A percentile compares a stretch with the other conserved stretches of the same genome.
These are phyloP conservation scores for Melipona bicolor DNA, from an alignment of 2,888 invertebrate genomes.

Conservation along the genomic window DNA sequence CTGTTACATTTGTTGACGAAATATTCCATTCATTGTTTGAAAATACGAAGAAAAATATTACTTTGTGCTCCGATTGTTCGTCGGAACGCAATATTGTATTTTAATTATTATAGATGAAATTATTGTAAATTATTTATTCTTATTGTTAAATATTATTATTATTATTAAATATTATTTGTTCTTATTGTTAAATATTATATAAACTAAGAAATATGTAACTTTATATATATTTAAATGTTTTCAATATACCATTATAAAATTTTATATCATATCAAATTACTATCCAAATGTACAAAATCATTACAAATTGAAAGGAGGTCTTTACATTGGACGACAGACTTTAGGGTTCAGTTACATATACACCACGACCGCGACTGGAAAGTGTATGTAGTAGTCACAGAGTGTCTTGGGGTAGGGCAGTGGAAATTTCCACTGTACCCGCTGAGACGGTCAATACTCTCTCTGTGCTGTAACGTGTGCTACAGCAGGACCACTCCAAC, in stretches of 20 bases:
- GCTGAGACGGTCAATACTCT: conserved; percentile 83
- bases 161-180: not conserved
- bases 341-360: conserved; percentile 62
- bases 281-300: conserved; percentile 15
- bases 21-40: not conserved
- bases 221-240: not conserved
- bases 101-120: not conserved
- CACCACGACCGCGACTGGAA: conserved; percentile 56
- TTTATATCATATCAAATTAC: conserved; percentile 32
- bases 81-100: not conserved
- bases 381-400: conserved; percentile 67
- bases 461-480: conserved; percentile 75
- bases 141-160: not conserved
- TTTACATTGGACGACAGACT: conserved; percentile 63
- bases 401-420: conserved; percentile 82
- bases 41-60: not conserved
- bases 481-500: conserved; percentile 65
- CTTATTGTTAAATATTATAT: not conserved
- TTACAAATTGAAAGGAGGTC: conserved; percentile 39
- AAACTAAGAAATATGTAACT: not conserved
- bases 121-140: not conserved
- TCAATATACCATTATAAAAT: not conserved
- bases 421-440: conserved; percentile 83
- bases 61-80: not conserved
- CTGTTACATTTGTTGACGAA: not conserved